Percentiles rank a stretch among this genome's conserved stretches.
These are phyloP conservation scores for Stichopus horrens DNA, from an alignment of 53 echinoderm and acorn worm species.

Conservation along the genomic window DNA sequence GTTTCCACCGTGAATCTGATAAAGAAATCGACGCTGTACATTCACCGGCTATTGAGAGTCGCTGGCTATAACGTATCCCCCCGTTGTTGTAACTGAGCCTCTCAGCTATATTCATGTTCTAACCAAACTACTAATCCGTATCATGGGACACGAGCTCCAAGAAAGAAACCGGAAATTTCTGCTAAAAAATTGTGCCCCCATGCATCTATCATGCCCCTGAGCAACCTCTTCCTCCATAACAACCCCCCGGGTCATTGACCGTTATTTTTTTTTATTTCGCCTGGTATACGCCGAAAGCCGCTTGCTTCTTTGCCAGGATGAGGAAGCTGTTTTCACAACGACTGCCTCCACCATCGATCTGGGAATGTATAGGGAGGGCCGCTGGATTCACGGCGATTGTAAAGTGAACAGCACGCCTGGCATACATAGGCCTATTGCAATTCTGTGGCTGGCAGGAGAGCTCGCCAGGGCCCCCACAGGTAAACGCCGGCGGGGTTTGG, in stretches of 20 bases:
- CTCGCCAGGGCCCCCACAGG: neutral
- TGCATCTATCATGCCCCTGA: constrained; percentile 14
- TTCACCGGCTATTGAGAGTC: constrained; percentile 9
- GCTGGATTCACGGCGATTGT: too few relatives aligned
- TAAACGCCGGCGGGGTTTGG: constrained; percentile 15
- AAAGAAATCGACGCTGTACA: constrained; percentile 15
- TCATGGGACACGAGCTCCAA: constrained; percentile 31
- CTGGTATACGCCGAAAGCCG: neutral
- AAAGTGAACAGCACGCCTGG: too few relatives aligned
- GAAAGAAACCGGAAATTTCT: constrained; percentile 29
- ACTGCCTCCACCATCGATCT: too few relatives aligned
- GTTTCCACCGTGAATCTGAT: neutral
- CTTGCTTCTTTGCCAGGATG: too few relatives aligned
- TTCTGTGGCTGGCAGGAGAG: too few relatives aligned
- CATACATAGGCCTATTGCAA: too few relatives aligned
- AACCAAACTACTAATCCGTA: constrained; percentile 36
- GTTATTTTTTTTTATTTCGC: constrained; percentile 26
- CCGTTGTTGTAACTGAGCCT: constrained; percentile 36
- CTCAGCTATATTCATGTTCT: constrained; percentile 15
- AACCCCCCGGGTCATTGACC: constrained; percentile 39
- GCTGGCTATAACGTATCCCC: constrained; percentile 1
- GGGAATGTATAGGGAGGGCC: too few relatives aligned
- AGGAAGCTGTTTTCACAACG: too few relatives aligned
- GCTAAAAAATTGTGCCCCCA: neutral
- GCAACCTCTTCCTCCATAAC: constrained; percentile 16